Conservation (phyloP, 2,888 invertebrate species). For the Machimus rusticus region DNA sequence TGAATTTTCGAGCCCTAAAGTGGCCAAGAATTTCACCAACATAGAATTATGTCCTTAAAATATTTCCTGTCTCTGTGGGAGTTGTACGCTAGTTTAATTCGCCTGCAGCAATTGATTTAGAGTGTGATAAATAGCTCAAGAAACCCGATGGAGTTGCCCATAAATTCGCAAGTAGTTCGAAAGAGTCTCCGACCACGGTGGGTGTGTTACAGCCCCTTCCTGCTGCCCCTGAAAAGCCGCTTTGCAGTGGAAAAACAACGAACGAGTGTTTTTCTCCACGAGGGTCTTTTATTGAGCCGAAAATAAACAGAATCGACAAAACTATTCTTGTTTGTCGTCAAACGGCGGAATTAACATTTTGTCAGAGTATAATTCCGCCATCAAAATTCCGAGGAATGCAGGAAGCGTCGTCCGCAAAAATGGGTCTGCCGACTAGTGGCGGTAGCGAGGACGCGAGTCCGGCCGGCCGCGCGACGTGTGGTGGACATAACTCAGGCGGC, state of each 20-base stretch:
- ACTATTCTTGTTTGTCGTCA: not conserved
- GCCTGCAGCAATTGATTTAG: not conserved
- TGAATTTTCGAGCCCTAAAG: not conserved
- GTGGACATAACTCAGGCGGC: not conserved
- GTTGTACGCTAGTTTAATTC: not conserved
- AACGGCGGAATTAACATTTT: conserved; percentile 12
- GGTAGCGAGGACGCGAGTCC: not conserved
- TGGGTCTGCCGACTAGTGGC: not conserved
- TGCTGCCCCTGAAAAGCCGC: not conserved
- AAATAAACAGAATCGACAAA: conserved; percentile 11
- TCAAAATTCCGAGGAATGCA: conserved; percentile 17
- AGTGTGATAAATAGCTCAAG: not conserved
- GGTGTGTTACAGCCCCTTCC: not conserved
- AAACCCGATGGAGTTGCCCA: not conserved
- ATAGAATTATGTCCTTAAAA: not conserved
- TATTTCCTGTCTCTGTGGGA: not conserved
- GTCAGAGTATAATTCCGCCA: conserved; percentile 9
- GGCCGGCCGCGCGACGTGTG: not conserved
- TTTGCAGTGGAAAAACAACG: not conserved
- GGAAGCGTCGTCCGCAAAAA: conserved; percentile 8
- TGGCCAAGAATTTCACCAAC: not conserved
- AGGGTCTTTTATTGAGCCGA: not conserved
- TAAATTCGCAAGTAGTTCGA: not conserved
- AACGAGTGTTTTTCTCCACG: not conserved
- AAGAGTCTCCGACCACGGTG: not conserved